Percentiles rank a stretch among this genome's conserved stretches.
These are phyloP conservation scores for Tetramorium simillimum DNA, from an alignment of 1,140 invertebrate species.

Conservation along the genomic window DNA sequence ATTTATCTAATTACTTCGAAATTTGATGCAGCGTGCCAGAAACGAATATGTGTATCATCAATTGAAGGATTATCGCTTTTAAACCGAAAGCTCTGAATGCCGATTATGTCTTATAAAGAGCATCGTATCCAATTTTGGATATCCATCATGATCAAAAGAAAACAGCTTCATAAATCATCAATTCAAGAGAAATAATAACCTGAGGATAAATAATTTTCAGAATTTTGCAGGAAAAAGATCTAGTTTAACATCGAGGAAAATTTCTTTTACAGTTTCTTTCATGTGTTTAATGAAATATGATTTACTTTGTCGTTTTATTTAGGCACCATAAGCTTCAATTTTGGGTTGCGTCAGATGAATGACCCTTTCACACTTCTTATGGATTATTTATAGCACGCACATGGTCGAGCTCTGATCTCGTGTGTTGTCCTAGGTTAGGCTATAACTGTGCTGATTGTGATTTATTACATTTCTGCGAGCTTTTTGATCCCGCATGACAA, in stretches of 20 bases:
- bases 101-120: background rate
- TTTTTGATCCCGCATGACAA: background rate
- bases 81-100: background rate
- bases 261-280: background rate
- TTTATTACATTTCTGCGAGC: background rate
- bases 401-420: conserved; percentile 12
- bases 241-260: background rate
- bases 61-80: background rate
- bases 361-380: background rate
- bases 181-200: background rate
- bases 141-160: background rate
- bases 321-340: background rate
- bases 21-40: conserved; percentile 47
- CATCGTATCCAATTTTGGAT: background rate
- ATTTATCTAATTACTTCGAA: conserved; percentile 64
- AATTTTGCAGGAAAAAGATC: background rate
- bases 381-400: conserved; percentile 65
- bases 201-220: background rate
- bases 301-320: background rate
- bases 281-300: background rate
- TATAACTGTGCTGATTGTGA: background rate
- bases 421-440: conserved; percentile 51
- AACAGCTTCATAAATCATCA: background rate
- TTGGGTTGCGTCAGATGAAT: background rate
- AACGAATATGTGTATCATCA: conserved; percentile 46